These are phyloP conservation scores for Halictus rubicundus DNA, from an alignment of 1,140 invertebrate genomes.

Conservation along the genomic window DNA sequence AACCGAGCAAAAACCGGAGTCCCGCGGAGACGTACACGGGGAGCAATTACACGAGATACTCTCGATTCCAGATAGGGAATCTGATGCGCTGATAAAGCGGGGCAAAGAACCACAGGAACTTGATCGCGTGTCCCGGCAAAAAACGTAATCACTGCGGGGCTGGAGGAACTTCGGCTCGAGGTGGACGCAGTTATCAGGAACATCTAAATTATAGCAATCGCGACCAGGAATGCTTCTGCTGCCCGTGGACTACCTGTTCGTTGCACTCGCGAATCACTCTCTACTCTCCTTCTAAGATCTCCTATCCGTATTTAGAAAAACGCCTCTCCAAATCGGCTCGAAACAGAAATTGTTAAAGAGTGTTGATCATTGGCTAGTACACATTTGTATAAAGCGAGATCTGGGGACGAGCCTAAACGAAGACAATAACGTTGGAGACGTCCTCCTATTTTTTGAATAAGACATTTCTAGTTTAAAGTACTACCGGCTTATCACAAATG, in stretches of 20 bases:
- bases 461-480: no score
- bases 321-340: no score
- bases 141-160: background rate
- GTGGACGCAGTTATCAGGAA: background rate
- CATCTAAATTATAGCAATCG: constrained; percentile 4
- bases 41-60: constrained; percentile 54
- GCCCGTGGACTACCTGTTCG: background rate
- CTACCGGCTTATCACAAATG: no score
- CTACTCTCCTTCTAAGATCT: no score
- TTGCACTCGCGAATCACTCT: background rate
- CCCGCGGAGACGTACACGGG: constrained; percentile 40
- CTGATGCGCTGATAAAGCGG: constrained; percentile 17
- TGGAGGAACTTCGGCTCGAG: background rate
- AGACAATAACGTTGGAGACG: no score
- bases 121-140: background rate
- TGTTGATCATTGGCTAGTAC: no score
- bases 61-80: constrained; percentile 47
- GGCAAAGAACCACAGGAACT: constrained; percentile 10
- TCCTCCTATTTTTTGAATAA: no score
- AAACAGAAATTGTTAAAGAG: no score
- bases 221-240: background rate
- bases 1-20: constrained; percentile 41
- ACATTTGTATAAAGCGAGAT: no score
- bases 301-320: no score
- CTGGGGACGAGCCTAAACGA: no score